Evolutionary conservation across 2,797 vertebrate species (phyloP).

Genomic region (Nannoperca australis): DNA sequence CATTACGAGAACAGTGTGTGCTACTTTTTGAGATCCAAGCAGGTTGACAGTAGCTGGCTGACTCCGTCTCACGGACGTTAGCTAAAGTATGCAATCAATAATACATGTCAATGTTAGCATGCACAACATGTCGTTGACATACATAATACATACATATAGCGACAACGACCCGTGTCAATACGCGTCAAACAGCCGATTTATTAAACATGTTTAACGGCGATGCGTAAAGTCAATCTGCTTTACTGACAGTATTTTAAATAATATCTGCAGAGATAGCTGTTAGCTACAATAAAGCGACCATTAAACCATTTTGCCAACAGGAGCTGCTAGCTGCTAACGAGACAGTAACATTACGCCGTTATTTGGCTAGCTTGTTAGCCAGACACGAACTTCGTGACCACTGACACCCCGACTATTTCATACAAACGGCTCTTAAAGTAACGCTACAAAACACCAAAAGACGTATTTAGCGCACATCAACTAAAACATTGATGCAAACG

Average conservation of each 20-base stretch:
- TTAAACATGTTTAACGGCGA: conserved; percentile 17
- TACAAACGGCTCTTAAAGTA: conserved; percentile 50
- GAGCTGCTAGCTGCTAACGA: conserved; percentile 73
- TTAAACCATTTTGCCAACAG: conserved; percentile 20
- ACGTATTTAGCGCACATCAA: not conserved
- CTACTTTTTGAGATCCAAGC: conserved; percentile 41
- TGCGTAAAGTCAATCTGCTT: not conserved
- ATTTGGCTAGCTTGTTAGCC: conserved; percentile 82
- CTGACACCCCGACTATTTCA: conserved; percentile 72
- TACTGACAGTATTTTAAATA: not conserved
- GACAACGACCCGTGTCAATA: conserved; percentile 47
- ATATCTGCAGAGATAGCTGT: not conserved
- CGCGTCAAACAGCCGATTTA: conserved; percentile 41
- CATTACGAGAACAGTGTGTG: conserved; percentile 76
- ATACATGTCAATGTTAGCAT: conserved; percentile 57
- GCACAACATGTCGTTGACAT: conserved; percentile 67
- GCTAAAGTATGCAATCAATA: conserved; percentile 30
- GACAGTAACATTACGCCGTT: conserved; percentile 60
- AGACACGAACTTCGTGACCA: conserved; percentile 81
- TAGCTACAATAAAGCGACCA: not conserved
- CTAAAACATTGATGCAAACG: conserved; percentile 9
- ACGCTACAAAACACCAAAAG: not conserved
- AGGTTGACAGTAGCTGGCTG: conserved; percentile 42
- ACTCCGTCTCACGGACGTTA: not conserved
- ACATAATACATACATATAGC: not conserved